Base-by-base conservation (phyloP, 2,888 invertebrate species). In the Acleris laterana region DNA sequence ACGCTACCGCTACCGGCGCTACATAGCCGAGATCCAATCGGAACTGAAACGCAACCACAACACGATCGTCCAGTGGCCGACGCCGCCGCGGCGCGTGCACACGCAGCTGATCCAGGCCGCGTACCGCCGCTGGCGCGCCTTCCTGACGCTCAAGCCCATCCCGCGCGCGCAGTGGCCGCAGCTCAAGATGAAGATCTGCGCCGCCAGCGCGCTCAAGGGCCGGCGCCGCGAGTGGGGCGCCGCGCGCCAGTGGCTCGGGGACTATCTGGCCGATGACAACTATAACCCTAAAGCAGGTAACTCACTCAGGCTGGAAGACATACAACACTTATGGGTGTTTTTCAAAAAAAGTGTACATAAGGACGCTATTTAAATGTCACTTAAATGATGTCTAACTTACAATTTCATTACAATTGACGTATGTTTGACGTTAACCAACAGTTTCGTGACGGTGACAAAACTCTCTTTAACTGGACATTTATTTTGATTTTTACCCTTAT, bases 81-180 rank as follows among this genome's bases (percentile, higher is more conserved):
- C 90, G 0, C 96, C 98, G 6, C 94, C 95, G 22, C 94, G 96
- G 0, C 94, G 96, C 0, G 92, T 94, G 53, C 85, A 93, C 17
- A 95, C 95, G 1, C 94, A 96, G 16, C 89, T 94, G 2, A 84
- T 94, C 20, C 88, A 96, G 68, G 94, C 93, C 62, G 94, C 96
- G 19, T 96, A 94, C 77, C 94, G 95, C n/a, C 93, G 96, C 72
- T 99, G 99, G 99, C 93, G 98, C 65, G 98, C 98, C 0, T 95
- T 94, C 88, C 97, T 97, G 94, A 95, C 97, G 62, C 94, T 99
- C n/a, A 93, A 94, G 75, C 95, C 95, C 67, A 95, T 98, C 71
- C 98, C 97, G 1, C 91, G 94, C 65, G 94, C 94, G 42, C 97
- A 98, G 80, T 97, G 99, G 97, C 96, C 97, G 9, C 96, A 98